A percentile compares a stretch with the other conserved stretches of the same genome.
These are phyloP conservation scores for Aleadryas rufinucha DNA, from an alignment of 2,113 vertebrate genomes.

Conservation along the genomic window DNA sequence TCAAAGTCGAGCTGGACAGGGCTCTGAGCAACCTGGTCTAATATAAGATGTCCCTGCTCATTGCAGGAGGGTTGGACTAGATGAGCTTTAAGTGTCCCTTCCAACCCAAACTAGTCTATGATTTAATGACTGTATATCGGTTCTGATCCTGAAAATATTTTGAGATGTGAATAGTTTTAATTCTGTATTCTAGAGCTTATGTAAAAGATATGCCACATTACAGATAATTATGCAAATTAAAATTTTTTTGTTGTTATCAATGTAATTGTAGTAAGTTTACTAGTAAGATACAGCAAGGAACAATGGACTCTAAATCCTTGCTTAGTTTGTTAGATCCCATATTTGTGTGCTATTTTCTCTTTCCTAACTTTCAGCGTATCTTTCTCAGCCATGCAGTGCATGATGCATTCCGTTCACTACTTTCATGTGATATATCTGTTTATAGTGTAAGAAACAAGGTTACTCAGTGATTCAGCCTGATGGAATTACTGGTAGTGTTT, in stretches of 20 bases:
- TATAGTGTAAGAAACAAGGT: not conserved
- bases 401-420: not conserved
- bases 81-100: not conserved
- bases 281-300: not conserved
- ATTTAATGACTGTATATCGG: not conserved
- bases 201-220: not conserved
- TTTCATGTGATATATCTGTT: not conserved
- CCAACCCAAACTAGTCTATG: not conserved
- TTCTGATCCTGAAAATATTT: not conserved
- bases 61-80: not conserved
- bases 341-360: not conserved
- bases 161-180: not conserved
- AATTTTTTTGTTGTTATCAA: not conserved
- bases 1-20: not conserved
- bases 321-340: not conserved
- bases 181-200: not conserved
- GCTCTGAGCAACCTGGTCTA: not conserved
- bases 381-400: not conserved
- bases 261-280: not conserved
- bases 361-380: not conserved
- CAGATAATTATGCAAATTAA: not conserved
- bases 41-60: not conserved
- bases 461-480: not conserved
- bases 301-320: not conserved
- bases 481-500: not conserved